Evolutionary conservation across 92 coral and sea anemone genomes (phyloP), one percentile per base, ranked within the genome.

Genomic region (Phenganax marumi): DNA sequence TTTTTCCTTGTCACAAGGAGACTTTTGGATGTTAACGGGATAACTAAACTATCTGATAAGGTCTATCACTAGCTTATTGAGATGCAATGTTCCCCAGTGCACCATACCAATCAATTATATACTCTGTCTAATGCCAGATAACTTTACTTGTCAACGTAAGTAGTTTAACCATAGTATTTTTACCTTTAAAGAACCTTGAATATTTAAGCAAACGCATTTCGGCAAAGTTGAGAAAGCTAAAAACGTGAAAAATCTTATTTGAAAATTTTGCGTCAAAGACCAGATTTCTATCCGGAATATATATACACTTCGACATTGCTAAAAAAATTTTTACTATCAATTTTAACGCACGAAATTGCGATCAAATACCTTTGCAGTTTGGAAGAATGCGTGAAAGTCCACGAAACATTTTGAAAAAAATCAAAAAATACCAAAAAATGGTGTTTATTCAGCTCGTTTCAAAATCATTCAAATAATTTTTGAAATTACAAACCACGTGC

Each of bases 341-440:
- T 72, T 50, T 56, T 7, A 7, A 14, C 3, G 25, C 2, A 16
- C 25, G 50, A 48, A 49, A 49, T 48, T 49, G 19, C 1, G 10
- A 52, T 49, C 26, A 52, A 23, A 43, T 78, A 78, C 83, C 83
- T 78, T 26, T 19, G 68, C 16, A 78, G 52, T 63, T 78, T 8
- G 60, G 10, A 12, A 63, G 14, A 49, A 78, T 46, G 16, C 83
- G 83, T 16, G 83, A 61, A 78, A 78, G 50, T 61, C 72, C 73
- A 61, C 83, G 73, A 65, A 50, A 78, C 83, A 78, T 78, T 26
- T 49, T 63, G 65, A 17, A 77, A 77, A 25, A 50, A 0, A 23
- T 58, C 19, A 78, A 78, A 24, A 14, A 8, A 7, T 8, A 19
- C 16, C 8, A 10, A 46, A 58, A 72, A 72, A 2, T 9, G 12